Conservation (phyloP, 1,140 invertebrate species). For the Ptiloglossa arizonensis region DNA sequence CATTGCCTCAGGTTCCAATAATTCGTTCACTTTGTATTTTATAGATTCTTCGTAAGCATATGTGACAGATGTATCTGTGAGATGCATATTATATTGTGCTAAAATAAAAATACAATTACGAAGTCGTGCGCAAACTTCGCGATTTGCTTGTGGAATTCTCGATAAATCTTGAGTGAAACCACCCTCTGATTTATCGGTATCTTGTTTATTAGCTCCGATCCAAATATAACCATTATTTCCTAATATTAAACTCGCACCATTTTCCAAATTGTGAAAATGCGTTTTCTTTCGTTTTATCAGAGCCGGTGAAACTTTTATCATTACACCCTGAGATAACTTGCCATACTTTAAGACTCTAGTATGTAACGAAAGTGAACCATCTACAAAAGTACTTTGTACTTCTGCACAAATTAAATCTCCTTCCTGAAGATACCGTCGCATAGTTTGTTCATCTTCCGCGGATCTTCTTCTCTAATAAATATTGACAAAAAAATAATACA, state of each 20-base stretch:
- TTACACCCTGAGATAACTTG: slow-evolving; percentile 92
- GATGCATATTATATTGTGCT: slow-evolving; percentile 91
- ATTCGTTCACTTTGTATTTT: slow-evolving; percentile 90
- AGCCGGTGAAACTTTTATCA: slow-evolving; percentile 96
- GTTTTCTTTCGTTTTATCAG: slow-evolving; percentile 96
- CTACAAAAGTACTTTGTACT: slow-evolving; percentile 95
- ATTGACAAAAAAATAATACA: slow-evolving; percentile 10
- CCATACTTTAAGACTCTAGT: slow-evolving; percentile 98
- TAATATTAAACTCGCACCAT: slow-evolving; percentile 95
- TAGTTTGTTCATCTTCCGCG: slow-evolving; percentile 98
- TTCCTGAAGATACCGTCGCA: slow-evolving; percentile 97
- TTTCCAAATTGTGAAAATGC: slow-evolving; percentile 96
- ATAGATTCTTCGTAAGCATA: slow-evolving; percentile 95
- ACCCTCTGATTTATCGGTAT: slow-evolving; percentile 87
- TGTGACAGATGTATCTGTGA: slow-evolving; percentile 96
- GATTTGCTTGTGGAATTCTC: slow-evolving; percentile 86
- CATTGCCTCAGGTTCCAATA: slow-evolving; percentile 91
- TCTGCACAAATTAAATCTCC: slow-evolving; percentile 99
- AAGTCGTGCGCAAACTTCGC: slow-evolving; percentile 92
- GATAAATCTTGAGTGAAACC: slow-evolving; percentile 92
- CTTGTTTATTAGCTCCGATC: slow-evolving; percentile 89
- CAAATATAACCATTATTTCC: slow-evolving; percentile 99
- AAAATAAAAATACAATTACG: slow-evolving; percentile 95
- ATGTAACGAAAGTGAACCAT: slow-evolving; percentile 96
- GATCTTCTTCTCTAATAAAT: slow-evolving; percentile 90